Evolutionary conservation across 2,113 vertebrate genomes (phyloP), one percentile per base, ranked within the genome.

Genomic region (Thermophis baileyi): DNA sequence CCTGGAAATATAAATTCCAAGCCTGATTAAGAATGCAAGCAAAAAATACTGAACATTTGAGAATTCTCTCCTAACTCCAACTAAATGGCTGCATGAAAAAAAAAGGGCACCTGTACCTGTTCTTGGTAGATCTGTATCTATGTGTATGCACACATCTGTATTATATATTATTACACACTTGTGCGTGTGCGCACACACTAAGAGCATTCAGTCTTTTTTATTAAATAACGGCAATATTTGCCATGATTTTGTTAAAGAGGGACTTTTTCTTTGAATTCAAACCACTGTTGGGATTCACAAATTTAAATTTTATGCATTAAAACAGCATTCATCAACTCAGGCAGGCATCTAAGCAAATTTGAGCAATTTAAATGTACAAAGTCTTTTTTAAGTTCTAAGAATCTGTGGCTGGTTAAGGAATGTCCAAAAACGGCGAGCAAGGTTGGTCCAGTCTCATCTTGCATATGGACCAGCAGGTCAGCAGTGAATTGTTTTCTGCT

Each of bases 1-100:
- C 89, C 54, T 87, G 88, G 88, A 94, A 22, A 94, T 50, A 24
- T 91, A 24, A 8, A 91, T 94, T 44, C 30, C 89, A 95, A 95
- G 12, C 89, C 54, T 91, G 20, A 92, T 95, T 49, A 90, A 63
- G 91, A 93, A 91, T n/a, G 53, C 51, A 44, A 25, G 27, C 85
- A 18, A 89, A 74, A 94, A 95, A 89, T 46, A 0, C 50, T 51
- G 14, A 16, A 51, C 90, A 74, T 89, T 12, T 51, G 69, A 90
- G 89, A 0, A 94, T 89, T 89, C 93, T 4, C 86, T 40, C 53
- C 69, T 63, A 22, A 16, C 88, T 57, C 50, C 47, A 88, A 91
- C 85, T 93, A 86, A 20, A 20, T 44, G 47, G 91, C 86, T 81
- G 87, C 40, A 2, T 10, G 20, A n/a, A 3, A 93, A 93, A 96